Evolutionary conservation across 1,140 invertebrate species (phyloP).

Genomic region (Frieseomelitta varia): DNA sequence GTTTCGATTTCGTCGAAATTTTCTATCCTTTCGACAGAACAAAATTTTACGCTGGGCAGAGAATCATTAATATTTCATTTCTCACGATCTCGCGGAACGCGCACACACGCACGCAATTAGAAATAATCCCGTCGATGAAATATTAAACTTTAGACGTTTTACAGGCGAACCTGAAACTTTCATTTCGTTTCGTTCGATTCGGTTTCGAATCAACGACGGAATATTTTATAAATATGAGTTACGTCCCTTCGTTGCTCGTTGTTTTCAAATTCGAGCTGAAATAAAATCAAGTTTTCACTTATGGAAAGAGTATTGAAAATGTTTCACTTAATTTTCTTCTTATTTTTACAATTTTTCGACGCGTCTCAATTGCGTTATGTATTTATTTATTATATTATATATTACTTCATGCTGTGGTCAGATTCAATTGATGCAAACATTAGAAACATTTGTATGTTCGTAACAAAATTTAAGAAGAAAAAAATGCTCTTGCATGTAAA

Average conservation of each 20-base stretch:
- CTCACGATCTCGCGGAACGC: not conserved
- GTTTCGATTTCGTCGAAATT: not conserved
- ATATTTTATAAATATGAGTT: not conserved
- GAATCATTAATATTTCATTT: not conserved
- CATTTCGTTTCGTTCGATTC: not conserved
- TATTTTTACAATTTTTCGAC: not conserved
- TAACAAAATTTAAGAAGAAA: too few species aligned
- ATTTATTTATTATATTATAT: not conserved
- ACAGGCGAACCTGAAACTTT: not conserved
- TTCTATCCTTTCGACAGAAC: not conserved
- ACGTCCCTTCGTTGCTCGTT: not conserved
- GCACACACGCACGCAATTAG: not conserved
- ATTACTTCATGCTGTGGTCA: not conserved
- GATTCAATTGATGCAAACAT: not conserved
- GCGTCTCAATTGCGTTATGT: not conserved
- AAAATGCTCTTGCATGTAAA: too few species aligned
- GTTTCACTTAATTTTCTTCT: not conserved
- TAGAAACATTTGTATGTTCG: too few species aligned
- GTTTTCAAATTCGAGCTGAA: not conserved
- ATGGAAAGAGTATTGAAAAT: not conserved
- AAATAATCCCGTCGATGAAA: not conserved
- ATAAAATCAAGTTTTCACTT: not conserved
- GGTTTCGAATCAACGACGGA: not conserved
- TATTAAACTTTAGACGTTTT: not conserved
- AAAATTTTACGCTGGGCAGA: not conserved